phyloP scores from a whole-genome alignment of 2,888 invertebrate genomes.

The Odontocerum albicorne region DNA sequence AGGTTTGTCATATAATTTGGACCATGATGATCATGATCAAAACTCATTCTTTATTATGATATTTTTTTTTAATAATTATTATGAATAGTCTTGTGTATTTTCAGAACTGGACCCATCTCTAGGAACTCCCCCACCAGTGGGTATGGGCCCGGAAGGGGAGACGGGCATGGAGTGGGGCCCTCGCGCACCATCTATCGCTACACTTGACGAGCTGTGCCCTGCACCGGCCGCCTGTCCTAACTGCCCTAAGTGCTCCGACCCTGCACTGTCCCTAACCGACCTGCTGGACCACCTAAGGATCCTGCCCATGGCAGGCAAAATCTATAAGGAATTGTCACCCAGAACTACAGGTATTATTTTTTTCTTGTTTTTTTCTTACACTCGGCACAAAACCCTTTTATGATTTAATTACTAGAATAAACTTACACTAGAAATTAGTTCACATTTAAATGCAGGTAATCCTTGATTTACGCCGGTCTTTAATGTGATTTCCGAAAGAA shows the following conservation, averaged over 20 bases:
- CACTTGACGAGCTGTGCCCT: conserved; percentile 54
- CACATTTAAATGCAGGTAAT: too few relatives aligned
- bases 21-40: too few relatives aligned
- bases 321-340: conserved; percentile 57
- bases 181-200: conserved; percentile 48
- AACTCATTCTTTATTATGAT: too few relatives aligned
- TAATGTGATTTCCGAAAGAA: too few relatives aligned
- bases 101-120: conserved; percentile 37
- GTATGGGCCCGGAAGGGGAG: conserved; percentile 41
- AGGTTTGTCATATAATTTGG: too few relatives aligned
- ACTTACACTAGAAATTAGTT: too few relatives aligned
- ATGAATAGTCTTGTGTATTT: too few relatives aligned
- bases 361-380: too few relatives aligned
- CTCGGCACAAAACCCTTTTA: too few relatives aligned
- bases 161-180: conserved; percentile 50
- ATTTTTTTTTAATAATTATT: too few relatives aligned
- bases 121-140: conserved; percentile 46
- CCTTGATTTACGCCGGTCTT: too few relatives aligned
- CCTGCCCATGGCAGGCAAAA: conserved; percentile 52
- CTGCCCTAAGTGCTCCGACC: conserved; percentile 49
- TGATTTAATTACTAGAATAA: too few relatives aligned
- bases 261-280: conserved; percentile 40
- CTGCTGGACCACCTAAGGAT: conserved; percentile 45
- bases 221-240: conserved; percentile 49
- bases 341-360: conserved; percentile 49